phyloP scores from a whole-genome alignment of 2,797 vertebrate genomes.

The Enteromius viviparus region DNA sequence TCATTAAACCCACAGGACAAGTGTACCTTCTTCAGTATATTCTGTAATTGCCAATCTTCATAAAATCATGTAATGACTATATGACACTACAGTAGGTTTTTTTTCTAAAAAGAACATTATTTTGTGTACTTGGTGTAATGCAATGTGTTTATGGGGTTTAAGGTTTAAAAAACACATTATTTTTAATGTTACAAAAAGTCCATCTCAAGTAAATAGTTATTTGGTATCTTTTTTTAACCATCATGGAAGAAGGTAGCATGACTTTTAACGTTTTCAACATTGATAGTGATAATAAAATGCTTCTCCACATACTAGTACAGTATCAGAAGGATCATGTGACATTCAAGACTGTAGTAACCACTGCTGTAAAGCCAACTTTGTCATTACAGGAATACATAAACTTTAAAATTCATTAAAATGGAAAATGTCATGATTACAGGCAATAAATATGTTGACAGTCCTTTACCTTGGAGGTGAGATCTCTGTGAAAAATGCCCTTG shows the following conservation, averaged over 20 bases:
- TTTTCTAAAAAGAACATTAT: too few relatives aligned
- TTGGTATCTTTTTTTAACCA: not conserved
- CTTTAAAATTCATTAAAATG: not conserved
- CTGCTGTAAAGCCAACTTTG: not conserved
- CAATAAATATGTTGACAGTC: not conserved
- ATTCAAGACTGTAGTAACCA: not conserved
- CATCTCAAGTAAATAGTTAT: not conserved
- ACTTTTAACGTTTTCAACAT: not conserved
- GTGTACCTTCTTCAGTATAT: not conserved
- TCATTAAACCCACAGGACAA: not conserved
- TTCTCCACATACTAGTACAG: not conserved
- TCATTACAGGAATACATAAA: not conserved
- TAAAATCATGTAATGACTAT: not conserved
- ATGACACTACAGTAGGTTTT: too few relatives aligned
- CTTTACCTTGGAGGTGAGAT: slow-evolving; percentile 96
- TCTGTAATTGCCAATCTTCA: not conserved
- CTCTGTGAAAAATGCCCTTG: slow-evolving; percentile 97
- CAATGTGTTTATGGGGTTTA: too few relatives aligned
- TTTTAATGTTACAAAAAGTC: not conserved
- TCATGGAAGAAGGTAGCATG: not conserved
- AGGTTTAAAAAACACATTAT: too few relatives aligned
- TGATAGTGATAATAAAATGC: not conserved
- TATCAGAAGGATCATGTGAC: not conserved
- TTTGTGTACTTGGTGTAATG: too few relatives aligned
- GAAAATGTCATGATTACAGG: not conserved